Evolutionary conservation across 2,888 invertebrate species (phyloP).

Genomic region (Copidosoma aretas): DNA sequence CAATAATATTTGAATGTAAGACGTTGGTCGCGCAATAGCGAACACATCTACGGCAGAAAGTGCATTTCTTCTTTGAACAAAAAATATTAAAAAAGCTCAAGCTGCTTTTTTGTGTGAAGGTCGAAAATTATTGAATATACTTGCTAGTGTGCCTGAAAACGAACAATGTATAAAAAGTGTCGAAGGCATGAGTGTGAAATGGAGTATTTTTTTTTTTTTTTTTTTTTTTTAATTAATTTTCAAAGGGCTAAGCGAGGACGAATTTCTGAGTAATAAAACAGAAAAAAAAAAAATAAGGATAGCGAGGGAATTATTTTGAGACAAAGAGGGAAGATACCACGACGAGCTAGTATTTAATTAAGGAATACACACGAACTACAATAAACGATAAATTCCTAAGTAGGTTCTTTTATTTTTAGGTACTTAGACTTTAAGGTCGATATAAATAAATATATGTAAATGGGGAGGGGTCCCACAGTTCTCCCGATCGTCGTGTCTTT

Average conservation of each 20-base stretch:
- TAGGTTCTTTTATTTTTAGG: conserved; percentile 55
- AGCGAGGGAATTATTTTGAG: conserved; percentile 31
- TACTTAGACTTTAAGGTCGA: conserved; percentile 46
- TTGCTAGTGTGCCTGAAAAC: conserved; percentile 37
- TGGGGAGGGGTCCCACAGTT: conserved; percentile 10
- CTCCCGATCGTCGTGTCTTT: conserved; percentile 20
- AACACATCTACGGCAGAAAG: conserved; percentile 18
- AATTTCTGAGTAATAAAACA: conserved; percentile 32
- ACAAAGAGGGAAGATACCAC: conserved; percentile 41
- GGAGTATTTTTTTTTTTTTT: conserved; percentile 37
- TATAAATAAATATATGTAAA: conserved; percentile 40
- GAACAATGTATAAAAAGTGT: conserved; percentile 29
- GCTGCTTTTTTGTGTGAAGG: conserved; percentile 18
- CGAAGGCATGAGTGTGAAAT: conserved; percentile 34
- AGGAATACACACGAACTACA: conserved; percentile 52
- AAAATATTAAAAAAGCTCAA: conserved; percentile 14
- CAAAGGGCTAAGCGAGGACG: conserved; percentile 1
- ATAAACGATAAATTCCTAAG: conserved; percentile 54
- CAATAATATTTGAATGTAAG: not conserved
- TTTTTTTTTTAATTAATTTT: conserved; percentile 20
- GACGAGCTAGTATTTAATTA: conserved; percentile 55
- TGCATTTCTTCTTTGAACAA: conserved; percentile 16
- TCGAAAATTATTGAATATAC: conserved; percentile 15
- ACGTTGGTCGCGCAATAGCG: not conserved
- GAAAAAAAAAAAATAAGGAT: conserved; percentile 40